Evolutionary conservation across 2,113 vertebrate species (phyloP).

Genomic region (Mesembrinibis cayennensis): DNA sequence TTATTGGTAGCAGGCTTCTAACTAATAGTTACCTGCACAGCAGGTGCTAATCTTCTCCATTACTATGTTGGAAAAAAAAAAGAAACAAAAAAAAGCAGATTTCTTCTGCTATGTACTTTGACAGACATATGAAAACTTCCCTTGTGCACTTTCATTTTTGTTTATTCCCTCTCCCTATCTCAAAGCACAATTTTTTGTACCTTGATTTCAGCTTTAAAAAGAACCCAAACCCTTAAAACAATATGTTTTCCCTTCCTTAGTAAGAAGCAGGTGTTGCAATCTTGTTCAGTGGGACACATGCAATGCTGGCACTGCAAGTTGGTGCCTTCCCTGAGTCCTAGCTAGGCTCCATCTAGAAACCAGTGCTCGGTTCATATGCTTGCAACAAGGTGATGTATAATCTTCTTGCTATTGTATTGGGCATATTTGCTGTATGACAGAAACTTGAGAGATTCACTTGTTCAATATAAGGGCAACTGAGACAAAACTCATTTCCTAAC

Average conservation of each 20-base stretch:
- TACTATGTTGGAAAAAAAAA: neutral
- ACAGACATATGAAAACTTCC: neutral
- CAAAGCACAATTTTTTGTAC: neutral
- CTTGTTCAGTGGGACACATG: neutral
- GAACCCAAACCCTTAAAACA: neutral
- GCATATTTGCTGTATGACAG: neutral
- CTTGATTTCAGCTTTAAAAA: neutral
- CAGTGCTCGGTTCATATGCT: neutral
- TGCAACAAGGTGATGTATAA: neutral
- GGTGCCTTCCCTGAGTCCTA: neutral
- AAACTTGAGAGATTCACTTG: neutral
- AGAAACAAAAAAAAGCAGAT: neutral
- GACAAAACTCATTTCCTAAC: neutral
- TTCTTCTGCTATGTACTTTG: neutral
- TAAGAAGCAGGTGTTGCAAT: neutral
- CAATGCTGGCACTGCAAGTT: neutral
- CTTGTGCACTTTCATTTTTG: neutral
- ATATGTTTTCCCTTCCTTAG: neutral
- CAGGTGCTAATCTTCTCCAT: neutral
- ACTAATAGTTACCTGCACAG: neutral
- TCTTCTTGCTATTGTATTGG: neutral
- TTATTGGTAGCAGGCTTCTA: conserved; percentile 20
- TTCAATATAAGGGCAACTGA: neutral
- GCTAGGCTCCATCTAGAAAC: neutral
- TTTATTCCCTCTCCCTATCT: neutral